Evolutionary conservation across 2,888 invertebrate species (phyloP).

Genomic region (Caenorhabditis auriculariae): DNA sequence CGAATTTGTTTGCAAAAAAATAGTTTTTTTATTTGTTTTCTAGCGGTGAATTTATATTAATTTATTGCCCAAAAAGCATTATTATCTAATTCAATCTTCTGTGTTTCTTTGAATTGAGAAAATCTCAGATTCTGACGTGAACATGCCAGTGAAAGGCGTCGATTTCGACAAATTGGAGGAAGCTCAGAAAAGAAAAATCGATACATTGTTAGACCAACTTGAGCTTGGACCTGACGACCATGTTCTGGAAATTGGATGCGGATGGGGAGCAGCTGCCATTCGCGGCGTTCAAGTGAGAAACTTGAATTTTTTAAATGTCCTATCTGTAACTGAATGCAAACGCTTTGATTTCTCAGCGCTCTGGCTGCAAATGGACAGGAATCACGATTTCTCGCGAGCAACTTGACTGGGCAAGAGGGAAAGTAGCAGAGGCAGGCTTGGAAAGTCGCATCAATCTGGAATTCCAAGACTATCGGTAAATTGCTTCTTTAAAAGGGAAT

Average conservation of each 20-base stretch:
- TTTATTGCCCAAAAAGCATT: no score
- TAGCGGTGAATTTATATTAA: no score
- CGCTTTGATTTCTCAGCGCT: slow-evolving; percentile 1
- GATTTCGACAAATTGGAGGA: slow-evolving; percentile 28
- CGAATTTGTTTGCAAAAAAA: no score
- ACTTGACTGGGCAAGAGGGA: slow-evolving; percentile 39
- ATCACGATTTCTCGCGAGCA: slow-evolving; percentile 56
- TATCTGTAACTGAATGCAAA: background rate
- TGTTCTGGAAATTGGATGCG: slow-evolving; percentile 58
- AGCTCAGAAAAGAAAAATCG: slow-evolving; percentile 50
- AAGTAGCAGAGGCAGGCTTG: slow-evolving; percentile 40
- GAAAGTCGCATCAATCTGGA: slow-evolving; percentile 44
- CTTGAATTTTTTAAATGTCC: no score
- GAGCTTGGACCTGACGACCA: slow-evolving; percentile 39
- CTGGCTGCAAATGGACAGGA: slow-evolving; percentile 56
- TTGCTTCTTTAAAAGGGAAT: background rate
- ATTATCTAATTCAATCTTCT: background rate
- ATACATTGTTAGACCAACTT: slow-evolving; percentile 36
- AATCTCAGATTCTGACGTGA: background rate
- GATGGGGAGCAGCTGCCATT: slow-evolving; percentile 54
- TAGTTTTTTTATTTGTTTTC: no score
- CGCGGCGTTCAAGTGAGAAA: slow-evolving; percentile 36
- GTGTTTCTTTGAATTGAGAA: no score
- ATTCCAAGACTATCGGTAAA: slow-evolving; percentile 52
- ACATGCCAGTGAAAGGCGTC: slow-evolving; percentile 19